Evolutionary conservation across 1,140 invertebrate species (phyloP), one percentile per base, ranked within the genome.

Genomic region (Halyomorpha halys): DNA sequence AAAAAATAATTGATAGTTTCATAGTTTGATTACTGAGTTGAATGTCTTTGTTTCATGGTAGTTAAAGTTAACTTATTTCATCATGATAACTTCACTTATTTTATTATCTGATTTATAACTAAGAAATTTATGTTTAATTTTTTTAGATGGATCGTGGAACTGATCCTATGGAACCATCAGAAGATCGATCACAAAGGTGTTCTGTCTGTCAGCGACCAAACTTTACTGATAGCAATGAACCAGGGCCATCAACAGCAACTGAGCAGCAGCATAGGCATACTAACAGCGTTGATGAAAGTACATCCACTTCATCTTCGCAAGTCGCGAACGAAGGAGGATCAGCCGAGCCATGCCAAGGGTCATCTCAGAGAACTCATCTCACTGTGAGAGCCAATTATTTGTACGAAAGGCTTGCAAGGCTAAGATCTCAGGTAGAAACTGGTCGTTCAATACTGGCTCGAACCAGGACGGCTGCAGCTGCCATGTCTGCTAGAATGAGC

Each of bases 61-160:
- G n/a, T n/a, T n/a, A n/a, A n/a, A 30, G 8, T 4, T 30, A 30
- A 30, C 27, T 4, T 30, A 30, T 30, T 30, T 30, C 3, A 30
- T 30, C 27, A 30, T 30, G 27, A 30, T 30, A 30, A 8, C 8
- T 30, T 30, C 8, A 30, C 8, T 30, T 4, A 30, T 30, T 30
- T 30, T 30, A 8, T 30, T 30, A 4, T 30, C 27, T 30, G 27
- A 8, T 30, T 8, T 4, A 3, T 8, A 30, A 30, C 8, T 30
- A 11, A 39, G 34, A 39, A 39, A 39, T 8, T 13, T 44, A 34
- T 60, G 4, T 44, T 44, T 39, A 6, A 44, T 60, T 61, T 61
- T 71, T 68, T 51, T 69, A 83, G 82, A 83, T 80, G 69, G 82
- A 84, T 71, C 77, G 82, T 44, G 82, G 83, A 1, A 85, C 83